phyloP scores from a whole-genome alignment of 2,113 vertebrate genomes.

The Morone saxatilis region DNA sequence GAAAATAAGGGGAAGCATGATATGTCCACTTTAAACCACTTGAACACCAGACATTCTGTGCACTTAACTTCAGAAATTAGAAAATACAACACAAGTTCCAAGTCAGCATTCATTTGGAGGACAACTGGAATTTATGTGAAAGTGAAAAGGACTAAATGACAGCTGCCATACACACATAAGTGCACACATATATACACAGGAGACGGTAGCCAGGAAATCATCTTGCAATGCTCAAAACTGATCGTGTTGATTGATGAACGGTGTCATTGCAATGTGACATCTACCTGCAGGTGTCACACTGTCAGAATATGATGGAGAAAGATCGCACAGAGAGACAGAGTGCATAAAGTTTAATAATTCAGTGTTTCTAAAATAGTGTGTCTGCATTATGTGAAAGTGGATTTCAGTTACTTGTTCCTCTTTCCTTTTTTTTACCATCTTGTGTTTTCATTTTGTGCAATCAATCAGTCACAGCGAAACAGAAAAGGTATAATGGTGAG shows the following conservation, averaged over 20 bases:
- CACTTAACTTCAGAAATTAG: not conserved
- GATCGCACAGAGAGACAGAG: not conserved
- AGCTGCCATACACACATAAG: not conserved
- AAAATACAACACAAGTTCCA: not conserved
- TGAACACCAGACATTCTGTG: too few species aligned
- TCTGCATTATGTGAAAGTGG: not conserved
- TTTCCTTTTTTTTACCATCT: not conserved
- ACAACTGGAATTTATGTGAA: not conserved
- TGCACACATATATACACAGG: not conserved
- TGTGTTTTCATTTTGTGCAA: slow-evolving; percentile 7
- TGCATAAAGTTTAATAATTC: not conserved
- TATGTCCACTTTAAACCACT: too few species aligned
- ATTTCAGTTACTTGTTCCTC: not conserved
- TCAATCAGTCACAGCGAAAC: not conserved
- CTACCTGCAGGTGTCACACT: slow-evolving; percentile 11
- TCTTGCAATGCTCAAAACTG: slow-evolving; percentile 2
- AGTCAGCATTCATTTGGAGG: not conserved
- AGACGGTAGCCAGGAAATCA: not conserved
- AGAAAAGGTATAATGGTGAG: not conserved
- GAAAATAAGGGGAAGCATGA: too few species aligned
- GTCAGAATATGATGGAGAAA: not conserved
- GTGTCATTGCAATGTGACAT: not conserved
- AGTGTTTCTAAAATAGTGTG: not conserved
- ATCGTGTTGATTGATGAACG: slow-evolving; percentile 8
- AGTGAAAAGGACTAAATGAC: not conserved